These are phyloP conservation scores for Arion vulgaris DNA, from an alignment of 1,140 invertebrate species.

Conservation along the genomic window DNA sequence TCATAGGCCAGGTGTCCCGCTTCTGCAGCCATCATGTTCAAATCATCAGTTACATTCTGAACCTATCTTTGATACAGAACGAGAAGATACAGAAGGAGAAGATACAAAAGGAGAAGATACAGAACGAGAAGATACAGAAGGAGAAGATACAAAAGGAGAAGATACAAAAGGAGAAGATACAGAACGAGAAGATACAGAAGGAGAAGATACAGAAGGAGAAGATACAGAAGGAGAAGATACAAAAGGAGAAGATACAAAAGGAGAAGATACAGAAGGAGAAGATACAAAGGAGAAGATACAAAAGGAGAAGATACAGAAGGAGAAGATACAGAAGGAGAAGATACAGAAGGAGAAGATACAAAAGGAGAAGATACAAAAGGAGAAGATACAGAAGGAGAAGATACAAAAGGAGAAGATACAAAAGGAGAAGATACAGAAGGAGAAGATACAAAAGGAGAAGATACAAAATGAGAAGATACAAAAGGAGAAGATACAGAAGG, in stretches of 20 bases:
- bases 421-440: background rate
- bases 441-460: background rate
- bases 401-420: background rate
- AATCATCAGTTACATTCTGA: no score
- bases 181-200: background rate
- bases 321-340: background rate
- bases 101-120: background rate
- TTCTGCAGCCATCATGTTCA: no score
- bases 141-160: background rate
- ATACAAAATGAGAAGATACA: background rate
- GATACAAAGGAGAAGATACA: background rate
- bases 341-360: no score
- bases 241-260: background rate
- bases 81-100: no score
- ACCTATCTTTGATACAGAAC: background rate
- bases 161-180: background rate
- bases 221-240: background rate
- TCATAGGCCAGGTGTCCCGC: no score
- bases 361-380: no score
- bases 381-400: background rate
- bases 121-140: background rate
- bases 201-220: background rate
- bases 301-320: background rate
- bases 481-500: background rate
- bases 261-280: background rate